phyloP scores from a whole-genome alignment of 2,797 vertebrate genomes.

The Halcyon leucocephala region DNA sequence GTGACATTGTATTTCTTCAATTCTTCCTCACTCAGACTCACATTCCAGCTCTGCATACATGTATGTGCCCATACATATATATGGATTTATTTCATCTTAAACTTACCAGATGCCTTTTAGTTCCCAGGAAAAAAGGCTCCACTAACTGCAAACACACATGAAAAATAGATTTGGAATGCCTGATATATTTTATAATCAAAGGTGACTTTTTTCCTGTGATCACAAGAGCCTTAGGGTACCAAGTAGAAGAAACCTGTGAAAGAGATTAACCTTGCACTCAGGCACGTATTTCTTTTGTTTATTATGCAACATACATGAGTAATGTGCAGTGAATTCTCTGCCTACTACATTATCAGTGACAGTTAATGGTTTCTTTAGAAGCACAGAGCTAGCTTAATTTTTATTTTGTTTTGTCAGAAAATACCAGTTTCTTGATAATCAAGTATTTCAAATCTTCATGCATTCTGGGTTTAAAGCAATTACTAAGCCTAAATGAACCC shows the following conservation, averaged over 20 bases:
- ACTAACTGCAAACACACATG: conserved; percentile 34
- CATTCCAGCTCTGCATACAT: background rate
- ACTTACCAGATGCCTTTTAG: conserved; percentile 12
- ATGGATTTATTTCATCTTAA: conserved; percentile 35
- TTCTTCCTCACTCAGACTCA: background rate
- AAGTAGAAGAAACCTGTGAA: background rate
- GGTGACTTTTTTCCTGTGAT: background rate
- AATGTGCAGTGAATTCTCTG: conserved; percentile 34
- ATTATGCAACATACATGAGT: background rate
- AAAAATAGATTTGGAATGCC: conserved; percentile 11
- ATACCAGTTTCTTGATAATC: background rate
- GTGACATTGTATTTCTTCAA: conserved; percentile 34
- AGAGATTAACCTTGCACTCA: conserved; percentile 24
- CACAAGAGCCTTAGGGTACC: conserved; percentile 23
- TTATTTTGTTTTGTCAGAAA: background rate
- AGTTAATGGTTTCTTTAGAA: background rate
- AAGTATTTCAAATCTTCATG: background rate
- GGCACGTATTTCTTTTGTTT: conserved; percentile 31
- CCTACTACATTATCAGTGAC: conserved; percentile 42
- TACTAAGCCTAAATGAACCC: background rate
- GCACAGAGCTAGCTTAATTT: background rate
- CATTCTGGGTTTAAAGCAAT: background rate
- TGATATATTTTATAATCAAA: conserved; percentile 7
- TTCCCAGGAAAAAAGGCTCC: background rate
- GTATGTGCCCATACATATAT: background rate